Evolutionary conservation across 1,140 invertebrate genomes (phyloP), one percentile per base, ranked within the genome.

Genomic region (Elymnias hypermnestra): DNA sequence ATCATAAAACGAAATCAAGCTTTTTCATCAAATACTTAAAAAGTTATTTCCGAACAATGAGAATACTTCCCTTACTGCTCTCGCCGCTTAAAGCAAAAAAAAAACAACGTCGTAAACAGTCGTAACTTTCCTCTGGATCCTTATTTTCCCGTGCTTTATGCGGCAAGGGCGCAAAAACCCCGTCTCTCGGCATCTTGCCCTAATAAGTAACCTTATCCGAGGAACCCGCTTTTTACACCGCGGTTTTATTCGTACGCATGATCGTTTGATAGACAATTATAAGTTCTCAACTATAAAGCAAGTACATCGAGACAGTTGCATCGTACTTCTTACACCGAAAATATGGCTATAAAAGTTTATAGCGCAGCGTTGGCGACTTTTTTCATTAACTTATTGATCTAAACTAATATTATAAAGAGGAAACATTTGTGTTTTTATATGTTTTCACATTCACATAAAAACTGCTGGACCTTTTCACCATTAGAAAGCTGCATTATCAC

Each of bases 121-220:
- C 28, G 37, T 48, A 35, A 35, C 28, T 40, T 41, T 48, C 12
- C 28, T 33, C 10, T 8, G 23, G 33, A 36, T 38, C 17, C 45
- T 38, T 26, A 38, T 22, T 33, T 43, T 43, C 23, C 17, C 35
- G 49, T 63, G 56, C 52, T 47, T 44, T 71, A 71, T 65, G 58
- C 56, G 43, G 22, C 45, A 37, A 28, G 26, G 33, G 41, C 17
- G 36, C 65, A 71, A 72, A 72, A 72, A 72, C 43, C 41, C 8
- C 12, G 35, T 39, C 39, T 18, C 51, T 33, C 51, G 62, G 56
- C 57, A 71, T 69, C 57, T 62, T 40, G 51, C 52, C 61, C 53
- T 65, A 65, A 71, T 75, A 72, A 65, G 69, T 59, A 56, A 59
- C 64, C 64, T 62, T 75, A 75, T 71, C 47, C 43, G 66, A 58